Conservation (phyloP, 2,113 vertebrate genomes). For the Illadopsis cleaveri region DNA sequence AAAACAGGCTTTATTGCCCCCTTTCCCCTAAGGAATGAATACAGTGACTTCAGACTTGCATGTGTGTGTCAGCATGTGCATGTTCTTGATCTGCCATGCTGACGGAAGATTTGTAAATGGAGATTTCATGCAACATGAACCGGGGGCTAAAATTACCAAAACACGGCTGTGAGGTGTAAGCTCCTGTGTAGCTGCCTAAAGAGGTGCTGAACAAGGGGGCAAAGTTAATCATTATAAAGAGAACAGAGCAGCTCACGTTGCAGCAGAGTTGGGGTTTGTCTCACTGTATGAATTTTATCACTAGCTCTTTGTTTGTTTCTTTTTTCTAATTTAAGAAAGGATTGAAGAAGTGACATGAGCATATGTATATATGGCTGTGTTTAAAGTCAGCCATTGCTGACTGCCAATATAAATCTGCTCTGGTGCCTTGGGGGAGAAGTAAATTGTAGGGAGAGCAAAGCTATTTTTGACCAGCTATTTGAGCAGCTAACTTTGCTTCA, state of each 20-base stretch:
- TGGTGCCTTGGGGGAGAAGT: not conserved
- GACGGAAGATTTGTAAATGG: not conserved
- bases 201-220: slow-evolving; percentile 4
- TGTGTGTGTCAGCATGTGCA: not conserved
- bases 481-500: not conserved
- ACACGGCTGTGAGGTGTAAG: not conserved
- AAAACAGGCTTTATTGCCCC: not conserved
- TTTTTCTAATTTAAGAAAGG: not conserved
- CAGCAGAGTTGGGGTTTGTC: not conserved
- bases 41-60: not conserved
- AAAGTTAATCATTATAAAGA: not conserved
- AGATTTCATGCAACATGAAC: not conserved
- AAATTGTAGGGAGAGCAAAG: slow-evolving; percentile 8
- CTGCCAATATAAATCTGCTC: slow-evolving; percentile 25
- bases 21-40: not conserved
- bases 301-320: not conserved
- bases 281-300: not conserved
- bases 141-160: not conserved
- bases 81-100: not conserved
- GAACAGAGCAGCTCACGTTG: not conserved
- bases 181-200: not conserved
- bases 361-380: not conserved
- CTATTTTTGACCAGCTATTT: slow-evolving; percentile 42
- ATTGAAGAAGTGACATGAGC: not conserved
- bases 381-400: not conserved